phyloP scores from a whole-genome alignment of 53 echinoderm and acorn worm species.

The Stichopus horrens region DNA sequence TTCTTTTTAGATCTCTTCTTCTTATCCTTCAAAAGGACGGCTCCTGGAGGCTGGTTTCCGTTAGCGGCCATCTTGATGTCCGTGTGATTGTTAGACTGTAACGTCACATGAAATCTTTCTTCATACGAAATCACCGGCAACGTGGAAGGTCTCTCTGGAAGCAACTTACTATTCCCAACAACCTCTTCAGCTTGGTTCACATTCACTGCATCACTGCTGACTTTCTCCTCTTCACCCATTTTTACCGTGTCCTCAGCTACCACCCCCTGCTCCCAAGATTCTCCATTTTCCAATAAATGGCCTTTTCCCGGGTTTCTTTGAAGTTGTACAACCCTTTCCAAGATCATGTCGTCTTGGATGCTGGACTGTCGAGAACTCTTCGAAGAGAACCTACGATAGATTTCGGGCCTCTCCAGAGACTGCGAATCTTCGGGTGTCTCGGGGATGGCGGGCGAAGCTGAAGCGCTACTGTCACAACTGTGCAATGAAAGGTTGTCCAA shows the following conservation, averaged over 20 bases:
- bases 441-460: not conserved
- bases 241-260: not conserved
- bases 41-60: slow-evolving; percentile 45
- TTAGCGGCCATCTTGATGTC: slow-evolving; percentile 21
- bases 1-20: slow-evolving; percentile 67
- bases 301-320: not conserved
- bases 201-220: not conserved
- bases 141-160: slow-evolving; percentile 52
- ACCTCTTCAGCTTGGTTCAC: not conserved
- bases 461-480: slow-evolving; percentile 50
- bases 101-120: slow-evolving; percentile 23
- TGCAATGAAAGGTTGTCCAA: slow-evolving; percentile 67
- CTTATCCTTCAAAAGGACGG: slow-evolving; percentile 62
- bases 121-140: slow-evolving; percentile 48
- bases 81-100: not conserved
- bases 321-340: slow-evolving; percentile 14
- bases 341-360: slow-evolving; percentile 38
- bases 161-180: not conserved
- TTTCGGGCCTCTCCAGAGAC: slow-evolving; percentile 19
- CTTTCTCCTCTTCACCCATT: not conserved
- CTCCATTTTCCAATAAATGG: not conserved
- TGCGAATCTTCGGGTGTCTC: slow-evolving; percentile 12
- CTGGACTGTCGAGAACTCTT: slow-evolving; percentile 38
- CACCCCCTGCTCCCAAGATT: not conserved
- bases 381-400: slow-evolving; percentile 22